phyloP scores from a whole-genome alignment of 2,888 invertebrate species.

The Netelia melanura region DNA sequence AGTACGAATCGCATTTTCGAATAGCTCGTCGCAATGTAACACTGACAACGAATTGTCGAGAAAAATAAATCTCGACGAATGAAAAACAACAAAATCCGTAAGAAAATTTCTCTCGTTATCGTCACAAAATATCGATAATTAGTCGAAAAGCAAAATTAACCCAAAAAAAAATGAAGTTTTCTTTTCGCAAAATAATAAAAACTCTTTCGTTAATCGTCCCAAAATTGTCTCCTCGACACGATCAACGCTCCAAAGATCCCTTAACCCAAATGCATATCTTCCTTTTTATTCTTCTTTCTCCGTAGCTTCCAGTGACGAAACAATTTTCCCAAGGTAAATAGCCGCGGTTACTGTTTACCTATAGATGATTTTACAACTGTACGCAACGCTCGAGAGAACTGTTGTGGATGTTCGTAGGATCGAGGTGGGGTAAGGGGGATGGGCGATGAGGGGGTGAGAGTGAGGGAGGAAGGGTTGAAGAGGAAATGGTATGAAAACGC shows the following conservation, averaged over 20 bases:
- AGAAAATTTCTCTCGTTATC: too few relatives aligned
- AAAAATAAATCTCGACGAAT: background rate
- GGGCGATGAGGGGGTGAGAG: slow-evolving; percentile 34
- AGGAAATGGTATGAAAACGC: slow-evolving; percentile 48
- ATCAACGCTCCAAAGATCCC: slow-evolving; percentile 15
- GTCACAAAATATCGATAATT: background rate
- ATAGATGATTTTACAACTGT: slow-evolving; percentile 50
- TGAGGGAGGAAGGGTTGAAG: slow-evolving; percentile 57
- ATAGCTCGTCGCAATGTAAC: too few relatives aligned
- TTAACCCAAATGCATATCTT: background rate
- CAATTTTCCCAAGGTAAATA: slow-evolving; percentile 65
- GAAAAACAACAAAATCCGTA: background rate
- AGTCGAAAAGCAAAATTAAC: background rate
- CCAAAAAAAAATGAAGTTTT: background rate
- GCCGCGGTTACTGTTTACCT: slow-evolving; percentile 65
- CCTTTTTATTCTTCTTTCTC: slow-evolving; percentile 26
- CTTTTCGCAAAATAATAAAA: slow-evolving; percentile 15
- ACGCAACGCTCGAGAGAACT: slow-evolving; percentile 42
- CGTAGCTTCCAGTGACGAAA: slow-evolving; percentile 44
- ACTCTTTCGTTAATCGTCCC: background rate
- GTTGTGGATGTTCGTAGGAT: slow-evolving; percentile 36
- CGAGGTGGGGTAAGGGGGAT: slow-evolving; percentile 50
- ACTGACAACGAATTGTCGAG: background rate
- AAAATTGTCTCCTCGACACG: too few relatives aligned
- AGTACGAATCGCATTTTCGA: too few relatives aligned